phyloP scores from a whole-genome alignment of 2,113 vertebrate genomes.

The Dicerorhinus sumatrensis region DNA sequence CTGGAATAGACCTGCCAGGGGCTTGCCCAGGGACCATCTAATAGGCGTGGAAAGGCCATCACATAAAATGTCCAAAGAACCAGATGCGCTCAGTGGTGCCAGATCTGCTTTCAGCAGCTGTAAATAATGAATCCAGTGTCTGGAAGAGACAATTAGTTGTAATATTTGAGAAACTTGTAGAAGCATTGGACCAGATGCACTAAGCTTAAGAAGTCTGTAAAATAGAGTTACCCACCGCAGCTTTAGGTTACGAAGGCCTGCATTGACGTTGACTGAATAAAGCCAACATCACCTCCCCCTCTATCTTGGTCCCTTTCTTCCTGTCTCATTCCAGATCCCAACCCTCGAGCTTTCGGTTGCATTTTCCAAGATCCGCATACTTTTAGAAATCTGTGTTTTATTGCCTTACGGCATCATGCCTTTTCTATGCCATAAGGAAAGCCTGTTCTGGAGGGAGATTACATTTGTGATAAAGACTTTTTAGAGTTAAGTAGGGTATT shows the following conservation, averaged over 20 bases:
- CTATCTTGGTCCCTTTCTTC: background rate
- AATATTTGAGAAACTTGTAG: background rate
- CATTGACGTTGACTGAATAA: background rate
- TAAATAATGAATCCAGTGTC: background rate
- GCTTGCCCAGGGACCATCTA: background rate
- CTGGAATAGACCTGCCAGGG: background rate
- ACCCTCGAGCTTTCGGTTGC: background rate
- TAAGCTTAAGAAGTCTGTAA: background rate
- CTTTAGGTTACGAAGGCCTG: background rate
- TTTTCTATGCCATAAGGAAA: background rate
- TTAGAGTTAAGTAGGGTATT: background rate
- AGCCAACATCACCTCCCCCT: background rate
- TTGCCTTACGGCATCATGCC: background rate
- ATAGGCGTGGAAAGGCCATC: background rate
- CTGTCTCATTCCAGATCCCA: background rate
- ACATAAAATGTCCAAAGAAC: background rate
- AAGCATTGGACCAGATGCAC: background rate
- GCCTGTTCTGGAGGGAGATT: conserved; percentile 5
- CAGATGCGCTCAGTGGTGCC: background rate
- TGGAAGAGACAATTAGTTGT: background rate
- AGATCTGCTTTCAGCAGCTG: background rate
- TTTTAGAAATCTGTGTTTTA: background rate
- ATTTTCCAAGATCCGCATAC: background rate
- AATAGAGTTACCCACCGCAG: background rate
- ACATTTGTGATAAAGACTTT: background rate